These are phyloP conservation scores for Aphelocoma coerulescens DNA, from an alignment of 2,113 vertebrate genomes.

Conservation along the genomic window DNA sequence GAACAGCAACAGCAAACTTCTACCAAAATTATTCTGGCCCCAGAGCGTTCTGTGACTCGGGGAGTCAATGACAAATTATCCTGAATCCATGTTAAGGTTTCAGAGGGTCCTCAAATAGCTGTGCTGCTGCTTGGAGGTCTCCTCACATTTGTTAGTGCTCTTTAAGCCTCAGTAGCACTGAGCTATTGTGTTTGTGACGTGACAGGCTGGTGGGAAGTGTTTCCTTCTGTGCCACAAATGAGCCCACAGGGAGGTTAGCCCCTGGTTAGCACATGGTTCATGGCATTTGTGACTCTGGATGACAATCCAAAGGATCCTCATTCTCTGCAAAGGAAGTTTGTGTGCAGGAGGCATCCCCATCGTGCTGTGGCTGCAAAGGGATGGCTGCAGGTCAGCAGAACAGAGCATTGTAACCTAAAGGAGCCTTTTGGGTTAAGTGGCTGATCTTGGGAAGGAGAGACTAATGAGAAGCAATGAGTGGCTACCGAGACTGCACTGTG, in stretches of 20 bases:
- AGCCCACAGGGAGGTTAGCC: background rate
- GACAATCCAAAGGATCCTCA: background rate
- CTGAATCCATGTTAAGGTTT: background rate
- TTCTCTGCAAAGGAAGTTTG: too few relatives aligned
- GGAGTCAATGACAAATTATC: background rate
- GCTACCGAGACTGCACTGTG: background rate
- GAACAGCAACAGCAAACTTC: background rate
- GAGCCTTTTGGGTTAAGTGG: background rate
- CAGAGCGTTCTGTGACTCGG: background rate
- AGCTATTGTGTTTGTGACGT: rapidly evolving
- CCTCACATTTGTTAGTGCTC: background rate
- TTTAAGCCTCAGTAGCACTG: background rate
- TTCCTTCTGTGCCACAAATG: background rate
- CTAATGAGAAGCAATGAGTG: background rate
- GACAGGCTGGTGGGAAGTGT: background rate
- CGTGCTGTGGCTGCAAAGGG: background rate
- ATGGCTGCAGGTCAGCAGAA: background rate
- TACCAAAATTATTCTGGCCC: background rate
- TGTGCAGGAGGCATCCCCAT: background rate
- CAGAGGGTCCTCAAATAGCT: background rate
- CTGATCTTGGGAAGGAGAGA: background rate
- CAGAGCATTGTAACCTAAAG: background rate
- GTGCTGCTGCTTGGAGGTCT: background rate
- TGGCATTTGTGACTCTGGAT: background rate
- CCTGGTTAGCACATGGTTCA: rapidly evolving